Conservation (phyloP, 2,797 vertebrate species). For the Hoplostethus mediterraneus region DNA sequence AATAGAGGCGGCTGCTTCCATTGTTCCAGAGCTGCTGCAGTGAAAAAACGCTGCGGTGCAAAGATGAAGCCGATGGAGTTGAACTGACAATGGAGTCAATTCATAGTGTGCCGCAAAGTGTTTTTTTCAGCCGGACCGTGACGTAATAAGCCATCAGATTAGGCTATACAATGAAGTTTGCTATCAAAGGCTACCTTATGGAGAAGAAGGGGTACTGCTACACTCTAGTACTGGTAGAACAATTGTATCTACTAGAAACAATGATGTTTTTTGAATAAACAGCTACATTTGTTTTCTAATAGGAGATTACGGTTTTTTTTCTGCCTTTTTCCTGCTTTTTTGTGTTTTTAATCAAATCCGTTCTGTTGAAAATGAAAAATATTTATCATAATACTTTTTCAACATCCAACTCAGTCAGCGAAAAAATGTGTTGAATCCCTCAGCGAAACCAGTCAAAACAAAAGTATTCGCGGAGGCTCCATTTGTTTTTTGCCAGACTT, state of each 20-base stretch:
- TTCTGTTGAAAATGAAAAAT: neutral
- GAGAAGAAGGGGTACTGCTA: no score
- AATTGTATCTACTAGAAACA: no score
- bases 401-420: neutral
- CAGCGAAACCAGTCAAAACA: neutral
- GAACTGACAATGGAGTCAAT: slow-evolving; percentile 30
- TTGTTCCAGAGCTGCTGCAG: slow-evolving; percentile 48
- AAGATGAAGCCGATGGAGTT: slow-evolving; percentile 53
- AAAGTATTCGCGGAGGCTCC: slow-evolving; percentile 4
- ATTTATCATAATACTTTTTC: neutral
- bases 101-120: slow-evolving; percentile 34
- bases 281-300: slow-evolving; percentile 1
- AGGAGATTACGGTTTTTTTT: neutral
- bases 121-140: slow-evolving; percentile 54
- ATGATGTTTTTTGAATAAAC: no score
- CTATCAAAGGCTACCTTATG: slow-evolving; percentile 5
- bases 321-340: neutral
- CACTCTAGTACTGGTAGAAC: no score
- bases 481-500: slow-evolving; percentile 32
- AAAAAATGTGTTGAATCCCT: neutral
- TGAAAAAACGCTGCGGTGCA: slow-evolving; percentile 48
- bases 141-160: slow-evolving; percentile 54
- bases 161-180: slow-evolving; percentile 1
- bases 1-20: slow-evolving; percentile 41
- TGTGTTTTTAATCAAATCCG: neutral